phyloP scores from a whole-genome alignment of 2,113 vertebrate species.

The Baryphthengus martii region DNA sequence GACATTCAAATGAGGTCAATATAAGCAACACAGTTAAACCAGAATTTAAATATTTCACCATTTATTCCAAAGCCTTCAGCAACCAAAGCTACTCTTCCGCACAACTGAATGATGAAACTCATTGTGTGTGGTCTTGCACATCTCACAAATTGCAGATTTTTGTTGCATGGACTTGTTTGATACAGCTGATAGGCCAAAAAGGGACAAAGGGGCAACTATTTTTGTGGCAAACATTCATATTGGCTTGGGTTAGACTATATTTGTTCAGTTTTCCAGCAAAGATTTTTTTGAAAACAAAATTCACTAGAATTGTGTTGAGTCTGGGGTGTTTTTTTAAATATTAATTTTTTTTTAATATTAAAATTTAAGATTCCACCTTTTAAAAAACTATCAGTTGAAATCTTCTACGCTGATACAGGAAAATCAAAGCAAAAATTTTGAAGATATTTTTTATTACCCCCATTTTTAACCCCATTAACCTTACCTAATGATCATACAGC shows the following conservation, averaged over 20 bases:
- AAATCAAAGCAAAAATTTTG: background rate
- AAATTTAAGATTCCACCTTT: background rate
- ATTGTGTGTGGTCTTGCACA: no score
- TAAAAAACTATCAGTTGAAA: background rate
- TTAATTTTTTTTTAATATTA: background rate
- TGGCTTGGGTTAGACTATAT: no score
- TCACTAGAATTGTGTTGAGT: background rate
- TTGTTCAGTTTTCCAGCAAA: background rate
- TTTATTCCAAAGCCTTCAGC: background rate
- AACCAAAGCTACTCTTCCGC: background rate
- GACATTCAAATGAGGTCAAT: background rate
- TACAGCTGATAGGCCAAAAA: background rate
- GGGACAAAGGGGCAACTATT: background rate
- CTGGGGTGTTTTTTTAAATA: background rate
- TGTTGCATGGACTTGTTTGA: background rate
- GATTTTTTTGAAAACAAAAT: background rate
- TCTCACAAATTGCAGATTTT: no score
- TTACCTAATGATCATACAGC: background rate
- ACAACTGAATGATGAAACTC: background rate
- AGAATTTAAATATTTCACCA: background rate
- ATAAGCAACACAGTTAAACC: background rate
- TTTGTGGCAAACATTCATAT: background rate
- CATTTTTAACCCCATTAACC: constrained; percentile 42
- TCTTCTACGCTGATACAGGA: background rate
- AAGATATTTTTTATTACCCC: background rate